A percentile compares a stretch with the other conserved stretches of the same genome.
Conservation (phyloP, 2,797 vertebrate species). For the Neostethus bicornis region DNA sequence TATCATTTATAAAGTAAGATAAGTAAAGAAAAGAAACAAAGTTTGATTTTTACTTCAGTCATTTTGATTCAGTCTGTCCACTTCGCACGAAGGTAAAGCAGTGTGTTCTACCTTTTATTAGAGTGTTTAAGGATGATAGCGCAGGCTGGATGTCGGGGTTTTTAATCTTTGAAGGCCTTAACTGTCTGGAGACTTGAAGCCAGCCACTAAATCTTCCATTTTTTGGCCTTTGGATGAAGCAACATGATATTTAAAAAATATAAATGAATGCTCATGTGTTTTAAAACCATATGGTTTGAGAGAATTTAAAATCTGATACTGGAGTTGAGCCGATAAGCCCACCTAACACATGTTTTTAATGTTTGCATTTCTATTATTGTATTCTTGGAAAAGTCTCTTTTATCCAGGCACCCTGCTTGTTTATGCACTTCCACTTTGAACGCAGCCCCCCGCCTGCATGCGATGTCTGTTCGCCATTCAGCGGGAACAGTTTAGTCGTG, state of each 20-base stretch:
- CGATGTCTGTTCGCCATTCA: conserved; percentile 32
- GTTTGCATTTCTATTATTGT: not conserved
- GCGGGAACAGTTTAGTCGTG: conserved; percentile 25
- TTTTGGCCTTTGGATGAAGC: not conserved
- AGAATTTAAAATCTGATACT: not conserved
- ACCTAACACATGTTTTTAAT: not conserved
- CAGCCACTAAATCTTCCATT: too few species aligned
- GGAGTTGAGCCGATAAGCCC: not conserved
- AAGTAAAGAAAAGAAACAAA: too few species aligned
- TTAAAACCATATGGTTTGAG: not conserved
- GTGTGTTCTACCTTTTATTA: too few species aligned
- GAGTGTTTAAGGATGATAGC: too few species aligned
- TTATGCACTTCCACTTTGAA: conserved; percentile 4
- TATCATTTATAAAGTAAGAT: too few species aligned
- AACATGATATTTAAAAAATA: not conserved
- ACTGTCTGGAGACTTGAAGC: too few species aligned
- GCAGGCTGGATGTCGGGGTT: too few species aligned
- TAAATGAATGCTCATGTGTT: not conserved
- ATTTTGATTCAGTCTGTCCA: too few species aligned
- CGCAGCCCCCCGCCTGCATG: conserved; percentile 1
- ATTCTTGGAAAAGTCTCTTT: conserved; percentile 10
- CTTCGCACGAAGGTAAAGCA: too few species aligned
- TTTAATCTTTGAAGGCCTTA: too few species aligned
- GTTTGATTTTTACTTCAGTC: too few species aligned
- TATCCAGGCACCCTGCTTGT: conserved; percentile 12